Conservation (phyloP, 2,888 invertebrate genomes). For the Plutella xylostella region DNA sequence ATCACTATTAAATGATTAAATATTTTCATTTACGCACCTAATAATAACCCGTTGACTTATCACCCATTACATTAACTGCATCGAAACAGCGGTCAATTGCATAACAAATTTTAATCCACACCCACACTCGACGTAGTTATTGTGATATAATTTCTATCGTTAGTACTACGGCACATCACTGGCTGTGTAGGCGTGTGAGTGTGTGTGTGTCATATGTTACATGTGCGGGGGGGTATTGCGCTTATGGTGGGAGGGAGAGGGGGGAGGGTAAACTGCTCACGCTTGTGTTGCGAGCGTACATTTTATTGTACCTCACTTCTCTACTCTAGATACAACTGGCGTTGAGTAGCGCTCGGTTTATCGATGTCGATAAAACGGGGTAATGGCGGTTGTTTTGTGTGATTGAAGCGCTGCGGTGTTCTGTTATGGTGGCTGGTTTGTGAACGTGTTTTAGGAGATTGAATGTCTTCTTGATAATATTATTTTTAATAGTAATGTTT, state of each 20-base stretch:
- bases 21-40: too few relatives aligned
- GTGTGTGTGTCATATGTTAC: conserved; percentile 25
- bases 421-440: not conserved
- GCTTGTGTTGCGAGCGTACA: conserved; percentile 67
- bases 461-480: too few relatives aligned
- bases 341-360: conserved; percentile 40
- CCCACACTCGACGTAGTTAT: too few relatives aligned
- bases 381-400: conserved; percentile 24
- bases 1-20: too few relatives aligned
- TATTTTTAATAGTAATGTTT: too few relatives aligned
- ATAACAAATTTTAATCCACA: too few relatives aligned
- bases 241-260: conserved; percentile 37
- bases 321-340: conserved; percentile 53
- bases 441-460: too few relatives aligned
- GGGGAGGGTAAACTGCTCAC: conserved; percentile 50
- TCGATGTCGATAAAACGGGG: conserved; percentile 56
- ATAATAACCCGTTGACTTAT: too few relatives aligned
- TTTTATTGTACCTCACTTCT: conserved; percentile 64
- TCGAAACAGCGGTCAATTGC: too few relatives aligned
- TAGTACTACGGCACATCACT: conserved; percentile 44
- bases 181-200: conserved; percentile 34
- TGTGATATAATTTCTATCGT: too few relatives aligned
- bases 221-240: conserved; percentile 27
- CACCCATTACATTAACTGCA: too few relatives aligned
- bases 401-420: not conserved